Conservation (phyloP, 2,888 invertebrate genomes). For the Tricholauxania praeusta region DNA sequence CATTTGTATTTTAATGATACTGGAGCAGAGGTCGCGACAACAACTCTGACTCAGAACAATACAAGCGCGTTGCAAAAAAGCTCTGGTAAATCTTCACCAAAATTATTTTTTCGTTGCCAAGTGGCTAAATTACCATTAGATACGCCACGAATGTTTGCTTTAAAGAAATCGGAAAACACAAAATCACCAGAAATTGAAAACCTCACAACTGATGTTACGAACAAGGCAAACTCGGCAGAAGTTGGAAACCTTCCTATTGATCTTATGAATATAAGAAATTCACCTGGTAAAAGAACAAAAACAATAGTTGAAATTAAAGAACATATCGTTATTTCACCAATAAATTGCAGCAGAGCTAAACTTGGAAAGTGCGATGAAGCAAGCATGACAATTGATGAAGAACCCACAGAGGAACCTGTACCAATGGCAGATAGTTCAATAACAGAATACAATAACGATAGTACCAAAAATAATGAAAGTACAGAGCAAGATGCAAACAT, state of each 20-base stretch:
- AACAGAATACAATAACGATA: not conserved
- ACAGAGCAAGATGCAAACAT: no score
- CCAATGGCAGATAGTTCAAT: no score
- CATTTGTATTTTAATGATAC: no score
- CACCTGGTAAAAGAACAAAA: no score
- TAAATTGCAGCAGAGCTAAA: not conserved
- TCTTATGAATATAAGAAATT: not conserved
- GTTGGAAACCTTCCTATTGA: not conserved
- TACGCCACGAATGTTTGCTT: constrained; percentile 16
- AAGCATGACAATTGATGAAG: not conserved
- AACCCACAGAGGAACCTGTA: not conserved
- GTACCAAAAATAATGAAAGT: not conserved
- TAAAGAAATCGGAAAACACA: not conserved
- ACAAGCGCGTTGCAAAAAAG: not conserved
- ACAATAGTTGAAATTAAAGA: not conserved
- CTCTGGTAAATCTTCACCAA: not conserved
- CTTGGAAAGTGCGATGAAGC: not conserved
- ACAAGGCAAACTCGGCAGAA: not conserved
- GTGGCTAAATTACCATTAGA: not conserved
- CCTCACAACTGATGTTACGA: not conserved
- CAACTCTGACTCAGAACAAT: not conserved
- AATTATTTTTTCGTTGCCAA: constrained; percentile 19
- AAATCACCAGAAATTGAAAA: not conserved
- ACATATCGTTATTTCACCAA: not conserved
- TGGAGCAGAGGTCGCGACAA: not conserved